Evolutionary conservation across 2,888 invertebrate genomes (phyloP).

Genomic region (Cephalotes varians): DNA sequence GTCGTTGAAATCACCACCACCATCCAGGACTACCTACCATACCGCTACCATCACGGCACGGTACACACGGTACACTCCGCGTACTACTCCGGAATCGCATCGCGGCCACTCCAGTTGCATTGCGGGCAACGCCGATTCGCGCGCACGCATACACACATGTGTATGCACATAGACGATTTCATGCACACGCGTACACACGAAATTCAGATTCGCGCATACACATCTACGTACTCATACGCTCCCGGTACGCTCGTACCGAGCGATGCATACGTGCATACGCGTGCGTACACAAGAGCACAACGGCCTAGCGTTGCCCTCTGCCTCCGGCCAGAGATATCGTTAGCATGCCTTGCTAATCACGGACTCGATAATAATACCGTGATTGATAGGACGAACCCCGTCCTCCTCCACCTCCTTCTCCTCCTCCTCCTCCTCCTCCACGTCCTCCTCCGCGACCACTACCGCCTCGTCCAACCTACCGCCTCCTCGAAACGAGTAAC

Average conservation of each 20-base stretch:
- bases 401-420: constrained; percentile 66
- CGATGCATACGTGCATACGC: constrained; percentile 64
- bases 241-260: constrained; percentile 56
- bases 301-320: constrained; percentile 80
- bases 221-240: constrained; percentile 58
- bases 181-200: constrained; percentile 35
- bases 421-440: constrained; percentile 48
- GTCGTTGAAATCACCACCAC: constrained; percentile 80
- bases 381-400: constrained; percentile 85
- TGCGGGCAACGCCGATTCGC: constrained; percentile 76
- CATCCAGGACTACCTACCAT: constrained; percentile 71
- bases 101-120: constrained; percentile 80
- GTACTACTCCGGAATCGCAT: constrained; percentile 77
- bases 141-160: constrained; percentile 60
- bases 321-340: constrained; percentile 85
- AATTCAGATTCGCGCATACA: constrained; percentile 35
- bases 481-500: constrained; percentile 68
- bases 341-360: constrained; percentile 86
- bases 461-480: constrained; percentile 70
- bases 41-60: constrained; percentile 60
- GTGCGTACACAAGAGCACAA: constrained; percentile 70
- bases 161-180: constrained; percentile 46
- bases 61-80: constrained; percentile 74
- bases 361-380: constrained; percentile 85
- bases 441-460: constrained; percentile 54